Evolutionary conservation across 2,888 invertebrate genomes (phyloP), one percentile per base, ranked within the genome.

Genomic region (Thymelicus lineola): DNA sequence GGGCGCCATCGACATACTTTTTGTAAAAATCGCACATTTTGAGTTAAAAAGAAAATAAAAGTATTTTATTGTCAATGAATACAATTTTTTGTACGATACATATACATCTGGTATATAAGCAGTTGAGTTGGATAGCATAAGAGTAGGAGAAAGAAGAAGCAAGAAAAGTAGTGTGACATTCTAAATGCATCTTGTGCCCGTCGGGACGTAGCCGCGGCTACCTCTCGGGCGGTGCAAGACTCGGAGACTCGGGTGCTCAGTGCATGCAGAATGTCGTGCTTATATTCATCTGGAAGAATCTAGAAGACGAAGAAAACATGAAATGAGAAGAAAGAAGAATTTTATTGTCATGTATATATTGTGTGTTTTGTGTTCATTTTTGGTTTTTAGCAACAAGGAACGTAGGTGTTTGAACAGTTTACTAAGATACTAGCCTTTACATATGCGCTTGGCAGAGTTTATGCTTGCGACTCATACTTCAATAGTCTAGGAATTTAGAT

Each of bases 101-200:
- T 42, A 42, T 42, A 28, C 1, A 4, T 42, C 42, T 1, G 42
- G 42, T 42, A 12, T 42, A 42, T 42, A 42, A 42, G 28, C 1
- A 42, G 42, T 42, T 10, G 12, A 10, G 12, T 42, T 12, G 42
- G 42, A 28, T 28, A 28, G 28, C 5, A 75, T 75, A 70, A 48
- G 48, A 48, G 35, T n/a, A 62, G 60, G 61, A 53, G 50, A 46
- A 17, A 60, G 57, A 58, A 72, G 46, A 50, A 36, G 36, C 53
- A 70, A 62, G 66, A 68, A 46, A n/a, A 74, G 63, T 74, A 82
- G 85, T 82, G 83, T 84, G 84, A 90, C 86, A 79, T 91, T 92
- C 91, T 89, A 82, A 83, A 79, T 87, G 91, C 89, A 86, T 86
- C 90, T 89, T 90, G 90, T 88, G 81, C 81, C 83, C 82, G 81